Base-by-base conservation (phyloP, 2,797 vertebrate genomes). In the Chaetophractus vellerosus region DNA sequence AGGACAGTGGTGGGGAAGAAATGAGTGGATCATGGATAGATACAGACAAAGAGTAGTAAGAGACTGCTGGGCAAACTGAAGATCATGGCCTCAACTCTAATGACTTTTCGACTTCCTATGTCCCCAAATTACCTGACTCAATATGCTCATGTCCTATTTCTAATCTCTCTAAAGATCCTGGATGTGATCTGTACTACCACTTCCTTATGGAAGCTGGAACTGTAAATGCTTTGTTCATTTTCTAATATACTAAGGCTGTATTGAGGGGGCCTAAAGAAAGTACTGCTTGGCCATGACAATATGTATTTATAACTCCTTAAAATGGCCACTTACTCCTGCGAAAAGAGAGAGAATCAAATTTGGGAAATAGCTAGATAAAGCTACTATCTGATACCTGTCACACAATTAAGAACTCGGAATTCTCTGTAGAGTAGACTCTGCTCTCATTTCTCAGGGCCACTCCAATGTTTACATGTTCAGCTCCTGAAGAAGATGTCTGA, bases 291-390 rank as follows among this genome's bases (percentile, higher is more conserved):
- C 38, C 36, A 26, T 19, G n/a, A 68, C 24, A 72, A 45, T 31
- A 52, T 16, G 0, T 4, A 63, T n/a, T 68, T 72, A 52, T 1
- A 90, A 5, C 18, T 84, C 72, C 19, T 78, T 69, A 88, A 91
- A 68, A 52, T 38, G 33, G 19, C 12, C 24, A 75, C 14, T 68
- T 45, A 89, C 61, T 81, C 31, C 19, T n/a, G 5, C 55, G 36
- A 84, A 7, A 76, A 59, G 10, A 38, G 80, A 91, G 45, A 64
- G 95, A 93, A 79, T 0, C 57, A 92, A 82, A 93, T 76, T 41
- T 55, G 59, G 45, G 16, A 85, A 95, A 79, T 23, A 71, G 24
- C 10, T 59, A 28, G 26, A 68, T 36, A 69, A 69, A 91, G n/a
- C 28, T 68, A 66, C 45, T 88, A 50, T 79, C 55, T 79, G 76